Evolutionary conservation across 1,140 invertebrate genomes (phyloP).

Genomic region (Drosophila santomea): DNA sequence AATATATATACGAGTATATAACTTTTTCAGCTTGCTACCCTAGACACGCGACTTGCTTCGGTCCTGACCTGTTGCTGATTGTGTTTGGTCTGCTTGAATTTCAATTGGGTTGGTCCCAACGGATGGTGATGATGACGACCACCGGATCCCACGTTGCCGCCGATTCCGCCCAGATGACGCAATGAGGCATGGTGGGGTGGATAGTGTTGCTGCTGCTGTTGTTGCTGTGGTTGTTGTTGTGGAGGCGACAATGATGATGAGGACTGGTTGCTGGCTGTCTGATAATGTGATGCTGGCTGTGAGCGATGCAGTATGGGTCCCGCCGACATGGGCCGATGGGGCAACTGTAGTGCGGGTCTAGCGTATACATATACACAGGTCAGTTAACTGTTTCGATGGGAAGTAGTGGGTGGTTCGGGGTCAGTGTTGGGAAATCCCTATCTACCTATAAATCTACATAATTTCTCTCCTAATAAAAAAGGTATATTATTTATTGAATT

Average conservation of each 20-base stretch:
- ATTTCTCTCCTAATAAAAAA: too few relatives aligned
- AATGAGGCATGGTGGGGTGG: constrained; percentile 77
- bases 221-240: constrained; percentile 46
- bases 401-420: not conserved
- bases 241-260: constrained; percentile 59
- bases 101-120: constrained; percentile 74
- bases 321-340: constrained; percentile 83
- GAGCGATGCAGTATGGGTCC: constrained; percentile 83
- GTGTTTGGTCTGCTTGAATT: constrained; percentile 70
- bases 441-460: not conserved
- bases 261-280: constrained; percentile 57
- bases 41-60: constrained; percentile 20
- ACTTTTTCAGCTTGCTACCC: constrained; percentile 9
- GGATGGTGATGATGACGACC: constrained; percentile 59
- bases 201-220: constrained; percentile 62
- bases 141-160: constrained; percentile 59
- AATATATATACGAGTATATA: too few relatives aligned
- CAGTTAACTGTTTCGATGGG: constrained; percentile 28
- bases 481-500: too few relatives aligned
- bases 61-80: constrained; percentile 83
- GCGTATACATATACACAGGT: constrained; percentile 50
- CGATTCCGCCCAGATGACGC: constrained; percentile 73
- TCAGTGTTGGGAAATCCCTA: constrained; percentile 1
- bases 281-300: constrained; percentile 77
- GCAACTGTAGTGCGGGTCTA: constrained; percentile 81